Conservation (phyloP, 1,140 invertebrate species). For the Phthorimaea operculella region DNA sequence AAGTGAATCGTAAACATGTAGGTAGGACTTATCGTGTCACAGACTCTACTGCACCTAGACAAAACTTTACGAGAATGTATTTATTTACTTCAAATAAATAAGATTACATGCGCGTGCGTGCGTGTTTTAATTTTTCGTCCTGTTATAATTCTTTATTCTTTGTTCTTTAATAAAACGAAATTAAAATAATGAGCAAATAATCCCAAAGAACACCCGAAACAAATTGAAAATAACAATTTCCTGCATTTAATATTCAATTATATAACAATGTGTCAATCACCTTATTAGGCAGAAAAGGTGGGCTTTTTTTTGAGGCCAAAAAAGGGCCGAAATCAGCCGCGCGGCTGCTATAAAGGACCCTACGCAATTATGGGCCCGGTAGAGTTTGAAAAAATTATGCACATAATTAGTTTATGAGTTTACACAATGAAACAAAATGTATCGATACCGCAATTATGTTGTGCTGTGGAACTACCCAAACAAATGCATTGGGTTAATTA, state of each 20-base stretch:
- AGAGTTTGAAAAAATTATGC: conserved; percentile 34
- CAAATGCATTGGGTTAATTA: conserved; percentile 45
- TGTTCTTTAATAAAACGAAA: background rate
- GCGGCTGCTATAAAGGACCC: conserved; percentile 32
- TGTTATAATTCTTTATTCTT: no score
- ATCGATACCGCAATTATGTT: conserved; percentile 50
- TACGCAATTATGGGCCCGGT: conserved; percentile 36
- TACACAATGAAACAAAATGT: conserved; percentile 47
- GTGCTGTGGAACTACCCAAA: conserved; percentile 38
- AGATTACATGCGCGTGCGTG: no score
- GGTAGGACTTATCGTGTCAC: no score
- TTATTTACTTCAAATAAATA: no score
- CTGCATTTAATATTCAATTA: conserved; percentile 31
- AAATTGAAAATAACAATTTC: conserved; percentile 8
- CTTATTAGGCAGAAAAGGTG: conserved; percentile 42
- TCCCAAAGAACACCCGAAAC: background rate
- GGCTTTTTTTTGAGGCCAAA: conserved; percentile 25
- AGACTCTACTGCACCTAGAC: no score
- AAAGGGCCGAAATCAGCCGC: conserved; percentile 27
- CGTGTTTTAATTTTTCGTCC: no score
- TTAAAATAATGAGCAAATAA: background rate
- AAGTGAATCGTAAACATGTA: no score
- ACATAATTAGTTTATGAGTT: conserved; percentile 60
- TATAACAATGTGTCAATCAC: conserved; percentile 56
- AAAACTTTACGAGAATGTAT: no score